Evolutionary conservation across 2,113 vertebrate genomes (phyloP).

Genomic region (Noturus placidus): DNA sequence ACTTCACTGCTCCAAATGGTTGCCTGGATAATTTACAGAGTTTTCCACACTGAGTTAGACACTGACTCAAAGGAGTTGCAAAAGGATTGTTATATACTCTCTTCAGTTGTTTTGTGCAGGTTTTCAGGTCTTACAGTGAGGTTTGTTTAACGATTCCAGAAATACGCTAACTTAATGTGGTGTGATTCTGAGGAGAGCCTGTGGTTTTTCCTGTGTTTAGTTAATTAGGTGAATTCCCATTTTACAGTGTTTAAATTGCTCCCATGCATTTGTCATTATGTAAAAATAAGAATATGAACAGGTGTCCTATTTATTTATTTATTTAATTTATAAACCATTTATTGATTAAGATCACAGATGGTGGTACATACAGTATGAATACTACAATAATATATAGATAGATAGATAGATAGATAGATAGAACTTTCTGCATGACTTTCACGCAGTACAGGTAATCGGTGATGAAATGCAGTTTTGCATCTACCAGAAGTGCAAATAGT

Average conservation of each 20-base stretch:
- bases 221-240: slow-evolving; percentile 19
- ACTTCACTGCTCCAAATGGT: background rate
- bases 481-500: too few relatives aligned
- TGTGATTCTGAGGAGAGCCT: background rate
- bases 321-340: background rate
- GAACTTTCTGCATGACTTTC: too few relatives aligned
- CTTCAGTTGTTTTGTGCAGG: background rate
- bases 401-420: too few relatives aligned
- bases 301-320: background rate
- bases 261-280: background rate
- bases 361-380: background rate
- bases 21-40: background rate
- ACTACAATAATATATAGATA: background rate
- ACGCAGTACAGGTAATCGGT: too few relatives aligned
- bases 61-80: background rate
- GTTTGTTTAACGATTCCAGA: background rate
- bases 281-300: background rate
- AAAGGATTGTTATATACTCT: background rate
- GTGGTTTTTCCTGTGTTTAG: slow-evolving; percentile 13
- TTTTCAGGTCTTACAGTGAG: background rate
- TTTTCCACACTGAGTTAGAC: background rate
- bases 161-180: background rate
- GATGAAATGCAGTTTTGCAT: too few relatives aligned
- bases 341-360: background rate
- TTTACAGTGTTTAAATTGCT: slow-evolving; percentile 12